A percentile compares a stretch with the other conserved stretches of the same genome.
These are phyloP conservation scores for Gallinago undulata DNA, from an alignment of 2,113 vertebrate genomes.

Conservation along the genomic window DNA sequence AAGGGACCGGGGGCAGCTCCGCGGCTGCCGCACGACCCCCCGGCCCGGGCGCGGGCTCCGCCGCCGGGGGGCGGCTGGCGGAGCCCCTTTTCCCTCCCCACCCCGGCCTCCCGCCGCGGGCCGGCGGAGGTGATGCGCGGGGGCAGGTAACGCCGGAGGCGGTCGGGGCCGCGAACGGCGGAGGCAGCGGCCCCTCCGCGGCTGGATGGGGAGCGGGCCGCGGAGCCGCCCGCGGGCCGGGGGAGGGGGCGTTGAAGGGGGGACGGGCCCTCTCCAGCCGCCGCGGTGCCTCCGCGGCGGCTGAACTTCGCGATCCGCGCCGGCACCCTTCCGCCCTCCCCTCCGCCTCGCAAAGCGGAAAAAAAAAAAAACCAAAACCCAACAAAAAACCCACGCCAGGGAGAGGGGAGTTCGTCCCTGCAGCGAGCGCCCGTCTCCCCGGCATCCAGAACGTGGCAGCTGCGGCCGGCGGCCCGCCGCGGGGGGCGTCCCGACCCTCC, in stretches of 20 bases:
- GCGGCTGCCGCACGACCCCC: background rate
- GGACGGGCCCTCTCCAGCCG: background rate
- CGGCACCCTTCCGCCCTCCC: too few relatives aligned
- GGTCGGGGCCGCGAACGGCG: background rate
- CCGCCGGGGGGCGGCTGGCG: background rate
- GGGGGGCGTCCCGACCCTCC: background rate
- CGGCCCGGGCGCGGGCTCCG: background rate
- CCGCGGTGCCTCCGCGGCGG: background rate
- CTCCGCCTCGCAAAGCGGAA: too few relatives aligned
- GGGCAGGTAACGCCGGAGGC: background rate
- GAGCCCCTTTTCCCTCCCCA: background rate
- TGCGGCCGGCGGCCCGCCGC: background rate
- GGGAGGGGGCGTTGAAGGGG: slow-evolving; percentile 42
- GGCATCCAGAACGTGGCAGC: slow-evolving; percentile 3
- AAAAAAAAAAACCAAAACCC: background rate
- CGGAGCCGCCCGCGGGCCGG: background rate
- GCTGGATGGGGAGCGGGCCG: background rate
- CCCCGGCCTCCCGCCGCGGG: background rate
- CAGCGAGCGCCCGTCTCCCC: background rate
- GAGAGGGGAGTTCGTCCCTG: background rate
- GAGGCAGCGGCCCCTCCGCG: background rate
- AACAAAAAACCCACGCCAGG: too few relatives aligned
- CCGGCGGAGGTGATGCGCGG: background rate
- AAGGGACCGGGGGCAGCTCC: background rate
- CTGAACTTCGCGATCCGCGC: background rate